phyloP scores from a whole-genome alignment of 1,140 invertebrate species.

The Mizuhopecten yessoensis region DNA sequence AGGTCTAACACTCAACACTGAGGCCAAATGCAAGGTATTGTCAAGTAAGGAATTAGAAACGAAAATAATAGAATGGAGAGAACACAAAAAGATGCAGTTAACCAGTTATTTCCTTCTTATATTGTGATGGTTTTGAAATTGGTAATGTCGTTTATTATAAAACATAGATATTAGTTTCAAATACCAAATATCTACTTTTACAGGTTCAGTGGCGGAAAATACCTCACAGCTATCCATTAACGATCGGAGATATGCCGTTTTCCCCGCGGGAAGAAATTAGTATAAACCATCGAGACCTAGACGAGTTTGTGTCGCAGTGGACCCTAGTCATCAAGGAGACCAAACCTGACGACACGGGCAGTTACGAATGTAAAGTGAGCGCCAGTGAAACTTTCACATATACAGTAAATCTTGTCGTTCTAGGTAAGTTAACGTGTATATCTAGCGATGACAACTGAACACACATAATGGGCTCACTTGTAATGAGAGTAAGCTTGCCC shows the following conservation, averaged over 20 bases:
- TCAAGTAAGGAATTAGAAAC: no score
- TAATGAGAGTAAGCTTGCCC: no score
- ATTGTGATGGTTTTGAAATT: no score
- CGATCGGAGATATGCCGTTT: background rate
- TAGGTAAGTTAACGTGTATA: background rate
- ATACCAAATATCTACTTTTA: background rate
- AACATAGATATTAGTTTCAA: no score
- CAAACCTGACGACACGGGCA: background rate
- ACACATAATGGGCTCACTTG: no score
- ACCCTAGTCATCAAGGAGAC: background rate
- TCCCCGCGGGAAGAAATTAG: background rate
- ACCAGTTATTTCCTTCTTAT: no score
- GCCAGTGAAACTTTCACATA: background rate
- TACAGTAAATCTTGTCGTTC: background rate
- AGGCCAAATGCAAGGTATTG: no score
- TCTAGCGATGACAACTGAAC: no score
- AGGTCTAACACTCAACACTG: no score
- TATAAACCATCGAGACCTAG: background rate
- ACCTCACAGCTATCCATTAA: background rate
- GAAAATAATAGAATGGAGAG: no score
- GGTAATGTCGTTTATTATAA: no score
- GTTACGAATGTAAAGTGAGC: conserved; percentile 20
- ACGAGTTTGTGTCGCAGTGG: background rate
- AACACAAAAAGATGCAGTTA: no score
- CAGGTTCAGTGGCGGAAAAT: conserved; percentile 23